These are phyloP conservation scores for Clarias platycephalus DNA, from an alignment of 2,797 vertebrate species.

Conservation along the genomic window DNA sequence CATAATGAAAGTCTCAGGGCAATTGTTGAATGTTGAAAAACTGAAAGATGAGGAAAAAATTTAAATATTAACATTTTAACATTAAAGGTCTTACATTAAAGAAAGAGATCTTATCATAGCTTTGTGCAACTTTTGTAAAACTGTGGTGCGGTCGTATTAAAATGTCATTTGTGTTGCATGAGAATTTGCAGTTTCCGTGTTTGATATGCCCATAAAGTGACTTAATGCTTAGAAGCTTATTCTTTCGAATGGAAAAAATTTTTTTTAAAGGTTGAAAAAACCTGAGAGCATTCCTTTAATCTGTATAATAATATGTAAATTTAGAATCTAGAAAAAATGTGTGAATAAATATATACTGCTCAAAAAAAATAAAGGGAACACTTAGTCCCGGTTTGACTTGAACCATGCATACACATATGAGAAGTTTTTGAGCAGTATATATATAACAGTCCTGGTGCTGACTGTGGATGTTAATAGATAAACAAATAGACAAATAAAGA, in stretches of 20 bases:
- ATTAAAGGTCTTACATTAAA: neutral
- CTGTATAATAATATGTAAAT: too few relatives aligned
- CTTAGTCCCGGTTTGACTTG: too few relatives aligned
- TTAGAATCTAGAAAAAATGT: too few relatives aligned
- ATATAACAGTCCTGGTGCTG: neutral
- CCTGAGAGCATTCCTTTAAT: neutral
- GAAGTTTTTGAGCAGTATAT: too few relatives aligned
- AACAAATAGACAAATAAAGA: slow-evolving; percentile 4
- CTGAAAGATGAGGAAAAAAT: neutral
- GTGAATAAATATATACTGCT: too few relatives aligned
- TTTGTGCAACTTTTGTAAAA: neutral
- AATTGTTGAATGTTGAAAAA: neutral
- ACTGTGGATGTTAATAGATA: neutral
- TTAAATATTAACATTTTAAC: neutral
- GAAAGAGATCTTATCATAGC: neutral
- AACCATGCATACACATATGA: too few relatives aligned
- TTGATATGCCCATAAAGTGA: neutral
- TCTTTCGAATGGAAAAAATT: too few relatives aligned
- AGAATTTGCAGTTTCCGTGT: neutral
- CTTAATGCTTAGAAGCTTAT: too few relatives aligned
- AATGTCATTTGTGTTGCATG: neutral
- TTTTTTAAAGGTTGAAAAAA: neutral
- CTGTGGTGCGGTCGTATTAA: neutral
- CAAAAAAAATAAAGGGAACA: too few relatives aligned
- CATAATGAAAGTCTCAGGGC: neutral